Base-by-base conservation (phyloP, 2,797 vertebrate species). In the Paedocypris micromegethes region DNA sequence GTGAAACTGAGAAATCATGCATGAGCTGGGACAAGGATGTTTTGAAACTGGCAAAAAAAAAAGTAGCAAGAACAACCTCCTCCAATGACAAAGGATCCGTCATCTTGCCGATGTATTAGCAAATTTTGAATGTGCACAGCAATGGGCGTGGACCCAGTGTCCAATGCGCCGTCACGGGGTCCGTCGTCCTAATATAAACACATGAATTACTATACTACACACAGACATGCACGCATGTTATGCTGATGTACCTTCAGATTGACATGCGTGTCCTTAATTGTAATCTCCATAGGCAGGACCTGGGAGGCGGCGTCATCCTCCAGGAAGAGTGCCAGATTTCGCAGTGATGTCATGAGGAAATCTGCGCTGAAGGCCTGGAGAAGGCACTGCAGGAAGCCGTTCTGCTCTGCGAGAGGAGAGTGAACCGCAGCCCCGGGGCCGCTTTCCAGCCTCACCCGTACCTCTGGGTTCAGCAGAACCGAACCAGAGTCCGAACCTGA, bases 231-330 rank as follows among this genome's bases (percentile, higher is more conserved):
- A 55, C n/a, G 41, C 23, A 7, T 4, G 1, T 45, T 39, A 23
- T 6, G 8, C 23, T 43, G 46, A 45, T 9, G 3, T 88, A 95
- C 96, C 91, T 94, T 94, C 64, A 98, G 79, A 79, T 96, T 86
- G 78, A 98, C 83, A 74, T 87, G 92, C 6, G 91, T 87, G 82
- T 96, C 93, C 78, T 83, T 90, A 84, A 98, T 82, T 74, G 91
- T 90, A 85, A 98, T 97, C 86, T 94, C 92, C 95, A 98, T 97
- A 66, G 96, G 96, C 85, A 98, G 90, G 71, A 97, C 92, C 82
- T 93, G 90, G 39, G 93, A 86, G 0, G 93, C 83, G 0, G 90
- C 86, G 84, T 95, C 91, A 65, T 96, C 96, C 85, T 97, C 94
- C 79, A 97, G 83, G 86, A 98, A 98, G 82, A 90, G 88, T 5